Conservation (phyloP, 2,888 invertebrate species). For the Heterodera filipjevi region DNA sequence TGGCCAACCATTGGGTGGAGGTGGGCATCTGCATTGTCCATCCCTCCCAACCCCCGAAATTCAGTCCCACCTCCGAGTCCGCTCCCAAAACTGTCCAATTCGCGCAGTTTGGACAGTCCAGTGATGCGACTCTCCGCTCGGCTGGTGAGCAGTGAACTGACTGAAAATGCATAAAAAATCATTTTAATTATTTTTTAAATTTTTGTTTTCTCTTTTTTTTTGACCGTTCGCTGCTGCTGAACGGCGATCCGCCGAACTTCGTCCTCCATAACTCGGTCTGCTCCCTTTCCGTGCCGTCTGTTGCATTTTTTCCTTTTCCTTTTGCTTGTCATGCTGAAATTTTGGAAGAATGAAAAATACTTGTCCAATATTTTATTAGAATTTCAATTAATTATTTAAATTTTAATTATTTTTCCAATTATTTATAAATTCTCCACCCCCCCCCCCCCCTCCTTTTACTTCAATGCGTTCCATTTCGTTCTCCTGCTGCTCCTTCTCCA, state of each 20-base stretch:
- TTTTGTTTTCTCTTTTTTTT: neutral
- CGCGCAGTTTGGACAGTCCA: neutral
- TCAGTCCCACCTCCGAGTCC: constrained; percentile 4
- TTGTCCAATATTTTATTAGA: too few species aligned
- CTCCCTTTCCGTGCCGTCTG: constrained; percentile 6
- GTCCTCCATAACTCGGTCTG: constrained; percentile 12
- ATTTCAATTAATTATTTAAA: neutral
- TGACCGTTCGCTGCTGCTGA: neutral
- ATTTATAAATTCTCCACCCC: neutral
- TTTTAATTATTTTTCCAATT: neutral
- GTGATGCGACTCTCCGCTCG: constrained; percentile 21
- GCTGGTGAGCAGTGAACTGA: neutral
- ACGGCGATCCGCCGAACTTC: constrained; percentile 26
- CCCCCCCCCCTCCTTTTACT: neutral
- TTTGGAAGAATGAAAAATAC: too few species aligned
- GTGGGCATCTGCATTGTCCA: too few species aligned
- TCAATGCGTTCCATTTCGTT: constrained; percentile 33
- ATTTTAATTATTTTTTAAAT: neutral
- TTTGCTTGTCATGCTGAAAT: constrained; percentile 26
- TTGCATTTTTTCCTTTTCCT: constrained; percentile 13
- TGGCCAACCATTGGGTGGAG: too few species aligned
- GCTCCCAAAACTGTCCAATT: constrained; percentile 1
- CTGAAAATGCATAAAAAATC: neutral
- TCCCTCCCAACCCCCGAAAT: too few species aligned
- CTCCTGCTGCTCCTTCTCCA: constrained; percentile 31